These are phyloP conservation scores for Dasyornis broadbenti DNA, from an alignment of 2,113 vertebrate species.

Conservation along the genomic window DNA sequence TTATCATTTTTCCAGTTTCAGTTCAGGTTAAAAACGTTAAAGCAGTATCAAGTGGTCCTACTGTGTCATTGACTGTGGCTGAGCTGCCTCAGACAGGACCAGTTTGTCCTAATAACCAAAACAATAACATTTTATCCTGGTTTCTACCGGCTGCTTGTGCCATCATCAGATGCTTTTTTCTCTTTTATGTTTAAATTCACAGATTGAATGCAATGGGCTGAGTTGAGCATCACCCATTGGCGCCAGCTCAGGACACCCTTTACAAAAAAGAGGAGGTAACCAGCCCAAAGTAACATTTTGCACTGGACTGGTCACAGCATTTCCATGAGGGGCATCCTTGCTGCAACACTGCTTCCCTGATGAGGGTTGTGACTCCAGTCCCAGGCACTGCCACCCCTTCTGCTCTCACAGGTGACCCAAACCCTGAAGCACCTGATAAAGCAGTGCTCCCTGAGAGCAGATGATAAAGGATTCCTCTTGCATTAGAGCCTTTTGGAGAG, in stretches of 20 bases:
- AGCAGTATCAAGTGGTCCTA: neutral
- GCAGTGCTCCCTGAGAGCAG: neutral
- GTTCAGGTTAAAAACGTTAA: neutral
- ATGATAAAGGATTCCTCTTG: neutral
- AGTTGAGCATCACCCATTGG: fast-evolving
- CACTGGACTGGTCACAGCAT: neutral
- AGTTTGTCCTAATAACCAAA: neutral
- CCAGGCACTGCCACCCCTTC: neutral
- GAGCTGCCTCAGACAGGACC: neutral
- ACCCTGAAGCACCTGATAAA: neutral
- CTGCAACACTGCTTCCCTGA: neutral
- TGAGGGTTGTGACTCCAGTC: neutral
- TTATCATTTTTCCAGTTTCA: neutral
- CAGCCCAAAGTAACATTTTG: neutral
- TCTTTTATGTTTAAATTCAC: neutral
- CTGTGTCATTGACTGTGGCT: neutral
- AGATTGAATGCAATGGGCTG: neutral
- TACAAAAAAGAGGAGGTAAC: neutral
- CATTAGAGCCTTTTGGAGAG: neutral
- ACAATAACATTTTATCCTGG: neutral
- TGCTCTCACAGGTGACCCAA: neutral
- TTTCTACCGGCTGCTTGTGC: neutral
- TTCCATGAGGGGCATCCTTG: neutral
- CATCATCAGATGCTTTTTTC: neutral
- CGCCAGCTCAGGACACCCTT: neutral